These are phyloP conservation scores for Sphaerodactylus townsendi DNA, from an alignment of 2,113 vertebrate species.

Conservation along the genomic window DNA sequence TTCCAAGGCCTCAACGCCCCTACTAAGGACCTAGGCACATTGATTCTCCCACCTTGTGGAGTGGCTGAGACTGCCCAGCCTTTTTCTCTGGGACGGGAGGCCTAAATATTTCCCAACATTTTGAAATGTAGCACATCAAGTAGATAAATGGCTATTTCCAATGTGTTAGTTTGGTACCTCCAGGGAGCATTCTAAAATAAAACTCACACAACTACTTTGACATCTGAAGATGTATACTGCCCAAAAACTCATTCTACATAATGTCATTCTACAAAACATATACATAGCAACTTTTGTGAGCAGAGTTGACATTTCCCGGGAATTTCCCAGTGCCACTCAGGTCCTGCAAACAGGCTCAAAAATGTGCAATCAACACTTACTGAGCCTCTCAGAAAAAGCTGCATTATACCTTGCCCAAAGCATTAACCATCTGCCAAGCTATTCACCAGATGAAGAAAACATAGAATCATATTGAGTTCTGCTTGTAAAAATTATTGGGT, in stretches of 20 bases:
- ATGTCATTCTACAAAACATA: not conserved
- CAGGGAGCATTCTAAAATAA: not conserved
- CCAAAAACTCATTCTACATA: not conserved
- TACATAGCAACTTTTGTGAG: not conserved
- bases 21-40: no score
- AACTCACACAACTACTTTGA: no score
- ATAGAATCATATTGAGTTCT: not conserved
- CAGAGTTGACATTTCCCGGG: not conserved
- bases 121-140: not conserved
- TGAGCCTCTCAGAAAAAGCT: not conserved
- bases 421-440: not conserved
- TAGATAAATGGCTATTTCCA: not conserved
- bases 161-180: not conserved
- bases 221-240: not conserved
- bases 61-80: not conserved
- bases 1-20: no score
- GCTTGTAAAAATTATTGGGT: not conserved
- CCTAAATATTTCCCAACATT: not conserved
- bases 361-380: no score
- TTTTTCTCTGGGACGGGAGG: not conserved
- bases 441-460: not conserved
- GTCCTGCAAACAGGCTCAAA: no score
- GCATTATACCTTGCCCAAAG: not conserved
- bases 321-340: not conserved
- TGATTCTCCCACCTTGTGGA: not conserved